These are phyloP conservation scores for Terebella lapidaria DNA, from an alignment of 2,888 invertebrate species.

Conservation along the genomic window DNA sequence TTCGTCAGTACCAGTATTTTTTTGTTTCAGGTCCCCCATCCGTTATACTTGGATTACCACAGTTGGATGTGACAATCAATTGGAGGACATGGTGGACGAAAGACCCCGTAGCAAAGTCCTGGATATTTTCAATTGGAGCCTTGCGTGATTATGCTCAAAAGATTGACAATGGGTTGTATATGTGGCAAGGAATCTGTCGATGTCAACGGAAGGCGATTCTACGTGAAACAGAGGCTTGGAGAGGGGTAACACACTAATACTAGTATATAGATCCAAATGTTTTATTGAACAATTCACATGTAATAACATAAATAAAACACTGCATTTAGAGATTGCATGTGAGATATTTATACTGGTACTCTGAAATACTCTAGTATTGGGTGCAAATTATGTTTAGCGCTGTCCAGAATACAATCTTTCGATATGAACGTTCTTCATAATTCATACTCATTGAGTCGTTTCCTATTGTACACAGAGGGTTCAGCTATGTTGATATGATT, in stretches of 20 bases:
- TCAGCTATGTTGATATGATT: conserved; percentile 73
- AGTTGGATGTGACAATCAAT: too few species aligned
- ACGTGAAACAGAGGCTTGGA: conserved; percentile 66
- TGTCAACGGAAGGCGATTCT: conserved; percentile 68
- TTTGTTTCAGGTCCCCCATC: too few species aligned
- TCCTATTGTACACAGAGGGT: conserved; percentile 61
- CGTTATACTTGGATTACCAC: too few species aligned
- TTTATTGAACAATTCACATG: background rate
- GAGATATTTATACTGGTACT: background rate
- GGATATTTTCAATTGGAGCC: too few species aligned
- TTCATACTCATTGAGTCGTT: background rate
- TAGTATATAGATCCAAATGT: background rate
- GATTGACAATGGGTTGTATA: conserved; percentile 59
- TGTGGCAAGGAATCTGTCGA: conserved; percentile 69
- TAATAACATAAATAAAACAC: background rate
- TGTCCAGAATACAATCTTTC: too few species aligned
- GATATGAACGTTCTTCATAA: too few species aligned
- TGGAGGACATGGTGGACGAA: too few species aligned
- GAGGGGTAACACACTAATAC: conserved; percentile 62
- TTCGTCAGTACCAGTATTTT: too few species aligned
- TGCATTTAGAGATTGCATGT: background rate
- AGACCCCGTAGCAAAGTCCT: too few species aligned
- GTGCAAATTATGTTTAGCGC: too few species aligned
- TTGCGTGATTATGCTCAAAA: too few species aligned
- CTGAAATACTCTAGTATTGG: too few species aligned